Evolutionary conservation across 2,113 vertebrate genomes (phyloP).

Genomic region (Albula goreensis): DNA sequence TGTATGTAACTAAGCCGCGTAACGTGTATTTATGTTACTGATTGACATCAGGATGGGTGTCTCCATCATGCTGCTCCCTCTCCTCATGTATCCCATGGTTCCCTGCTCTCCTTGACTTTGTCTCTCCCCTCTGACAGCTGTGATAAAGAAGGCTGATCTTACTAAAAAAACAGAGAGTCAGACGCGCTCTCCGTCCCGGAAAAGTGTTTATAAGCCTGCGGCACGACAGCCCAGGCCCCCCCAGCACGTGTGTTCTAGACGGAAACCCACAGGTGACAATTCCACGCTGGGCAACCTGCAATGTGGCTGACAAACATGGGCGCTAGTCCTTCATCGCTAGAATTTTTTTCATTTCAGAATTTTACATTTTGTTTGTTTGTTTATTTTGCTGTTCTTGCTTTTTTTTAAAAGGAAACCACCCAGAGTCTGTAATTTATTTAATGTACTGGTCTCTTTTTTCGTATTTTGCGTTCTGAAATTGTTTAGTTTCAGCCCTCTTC

Average conservation of each 20-base stretch:
- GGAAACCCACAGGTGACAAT: conserved; percentile 94
- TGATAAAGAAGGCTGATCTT: conserved; percentile 92
- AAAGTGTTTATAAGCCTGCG: conserved; percentile 89
- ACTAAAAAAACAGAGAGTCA: conserved; percentile 92
- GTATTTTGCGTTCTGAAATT: not conserved
- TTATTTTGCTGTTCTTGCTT: conserved; percentile 38
- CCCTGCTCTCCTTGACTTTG: conserved; percentile 47
- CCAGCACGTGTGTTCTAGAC: conserved; percentile 89
- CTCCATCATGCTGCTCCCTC: not conserved
- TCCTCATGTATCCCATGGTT: not conserved
- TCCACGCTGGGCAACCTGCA: conserved; percentile 69
- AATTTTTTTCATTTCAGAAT: conserved; percentile 61
- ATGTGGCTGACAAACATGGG: conserved; percentile 95
- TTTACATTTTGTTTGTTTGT: conserved; percentile 28
- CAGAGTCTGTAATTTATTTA: not conserved
- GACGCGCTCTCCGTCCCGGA: conserved; percentile 90
- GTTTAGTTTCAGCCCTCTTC: not conserved
- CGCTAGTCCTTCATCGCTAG: conserved; percentile 66
- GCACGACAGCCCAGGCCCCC: conserved; percentile 91
- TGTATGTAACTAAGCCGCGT: not conserved
- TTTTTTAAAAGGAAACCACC: not conserved
- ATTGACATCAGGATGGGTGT: conserved; percentile 41
- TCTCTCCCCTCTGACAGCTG: conserved; percentile 77
- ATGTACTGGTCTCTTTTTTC: not conserved
- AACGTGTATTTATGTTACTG: not conserved